A percentile compares a stretch with the other conserved stretches of the same genome.
Conservation (phyloP, 2,888 invertebrate species). For the Drosophila bunnanda region DNA sequence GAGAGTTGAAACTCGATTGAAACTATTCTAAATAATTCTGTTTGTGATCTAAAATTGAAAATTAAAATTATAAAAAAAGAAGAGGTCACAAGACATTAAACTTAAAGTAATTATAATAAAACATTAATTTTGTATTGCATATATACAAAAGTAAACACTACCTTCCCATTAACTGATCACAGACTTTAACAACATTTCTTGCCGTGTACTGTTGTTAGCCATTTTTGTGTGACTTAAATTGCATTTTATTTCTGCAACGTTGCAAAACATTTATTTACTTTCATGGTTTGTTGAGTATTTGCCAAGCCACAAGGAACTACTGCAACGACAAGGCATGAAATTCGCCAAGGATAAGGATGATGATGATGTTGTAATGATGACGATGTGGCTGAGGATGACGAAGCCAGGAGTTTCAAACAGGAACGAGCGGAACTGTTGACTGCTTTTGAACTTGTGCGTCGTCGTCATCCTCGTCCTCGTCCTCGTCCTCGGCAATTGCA, state of each 20-base stretch:
- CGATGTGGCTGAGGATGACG: conserved; percentile 26
- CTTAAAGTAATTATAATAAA: background rate
- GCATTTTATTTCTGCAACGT: conserved; percentile 81
- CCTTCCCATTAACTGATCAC: background rate
- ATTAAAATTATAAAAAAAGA: too few species aligned
- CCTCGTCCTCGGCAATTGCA: conserved; percentile 44
- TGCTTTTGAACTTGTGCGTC: conserved; percentile 64
- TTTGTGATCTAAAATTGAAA: too few species aligned
- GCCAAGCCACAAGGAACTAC: conserved; percentile 75
- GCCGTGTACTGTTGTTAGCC: conserved; percentile 59
- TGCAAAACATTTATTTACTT: conserved; percentile 81
- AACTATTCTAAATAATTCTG: background rate
- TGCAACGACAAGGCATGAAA: conserved; percentile 55
- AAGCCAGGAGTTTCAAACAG: conserved; percentile 45
- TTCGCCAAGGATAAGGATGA: conserved; percentile 50
- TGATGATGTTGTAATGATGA: conserved; percentile 48
- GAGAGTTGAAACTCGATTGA: background rate
- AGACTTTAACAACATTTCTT: conserved; percentile 6
- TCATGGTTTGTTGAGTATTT: conserved; percentile 81
- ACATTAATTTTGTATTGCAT: background rate
- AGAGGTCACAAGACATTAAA: too few species aligned
- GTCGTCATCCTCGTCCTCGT: conserved; percentile 30
- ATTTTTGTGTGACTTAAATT: conserved; percentile 77
- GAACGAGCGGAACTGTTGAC: conserved; percentile 60
- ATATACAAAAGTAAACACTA: too few species aligned